phyloP scores from a whole-genome alignment of 1,140 invertebrate genomes.

The Matsumurasca onukii region DNA sequence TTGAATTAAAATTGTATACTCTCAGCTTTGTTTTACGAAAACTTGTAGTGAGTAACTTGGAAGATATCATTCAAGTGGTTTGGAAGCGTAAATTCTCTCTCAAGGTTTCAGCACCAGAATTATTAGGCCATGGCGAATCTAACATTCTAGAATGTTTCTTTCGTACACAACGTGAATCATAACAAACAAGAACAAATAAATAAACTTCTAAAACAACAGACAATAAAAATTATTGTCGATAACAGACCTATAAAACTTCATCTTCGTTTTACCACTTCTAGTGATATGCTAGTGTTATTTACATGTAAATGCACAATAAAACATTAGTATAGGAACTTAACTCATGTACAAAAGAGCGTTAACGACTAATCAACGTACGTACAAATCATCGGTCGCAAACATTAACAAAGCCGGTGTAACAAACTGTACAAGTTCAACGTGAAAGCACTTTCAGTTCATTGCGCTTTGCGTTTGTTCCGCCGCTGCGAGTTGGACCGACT shows the following conservation, averaged over 20 bases:
- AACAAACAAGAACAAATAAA: too few species aligned
- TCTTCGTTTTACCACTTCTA: neutral
- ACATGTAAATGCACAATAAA: constrained; percentile 18
- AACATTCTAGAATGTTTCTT: too few species aligned
- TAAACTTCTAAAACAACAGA: neutral
- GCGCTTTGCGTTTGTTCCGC: constrained; percentile 16
- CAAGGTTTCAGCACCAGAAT: too few species aligned
- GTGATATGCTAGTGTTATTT: constrained; percentile 16
- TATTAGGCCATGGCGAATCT: too few species aligned
- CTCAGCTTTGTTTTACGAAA: too few species aligned
- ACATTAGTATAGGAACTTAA: constrained; percentile 18
- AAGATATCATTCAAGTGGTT: too few species aligned
- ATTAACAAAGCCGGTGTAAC: constrained; percentile 2
- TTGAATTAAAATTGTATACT: too few species aligned
- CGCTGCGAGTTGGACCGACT: neutral
- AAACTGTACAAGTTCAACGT: constrained; percentile 11
- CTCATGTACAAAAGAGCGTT: neutral
- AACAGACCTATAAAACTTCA: constrained; percentile 14
- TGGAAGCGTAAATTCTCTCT: too few species aligned
- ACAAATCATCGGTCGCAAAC: neutral
- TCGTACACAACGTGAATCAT: too few species aligned
- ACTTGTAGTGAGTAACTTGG: too few species aligned
- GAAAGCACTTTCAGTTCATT: constrained; percentile 19
- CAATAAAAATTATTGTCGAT: constrained; percentile 15
- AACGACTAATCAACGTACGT: constrained; percentile 3